Evolutionary conservation across 2,888 invertebrate genomes (phyloP).

Genomic region (Bembecia ichneumoniformis): DNA sequence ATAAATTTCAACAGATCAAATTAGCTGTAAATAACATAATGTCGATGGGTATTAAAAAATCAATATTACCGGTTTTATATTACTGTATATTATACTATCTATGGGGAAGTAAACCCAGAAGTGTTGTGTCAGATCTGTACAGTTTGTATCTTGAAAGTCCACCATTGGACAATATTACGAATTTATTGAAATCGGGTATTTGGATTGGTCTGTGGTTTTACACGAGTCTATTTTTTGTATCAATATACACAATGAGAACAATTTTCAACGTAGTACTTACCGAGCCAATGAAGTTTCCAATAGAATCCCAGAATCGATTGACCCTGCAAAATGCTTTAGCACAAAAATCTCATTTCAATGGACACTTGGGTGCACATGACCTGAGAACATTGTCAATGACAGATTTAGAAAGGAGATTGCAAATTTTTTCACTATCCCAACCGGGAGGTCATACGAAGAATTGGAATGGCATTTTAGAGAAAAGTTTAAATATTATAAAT

Average conservation of each 20-base stretch:
- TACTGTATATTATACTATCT: slow-evolving; percentile 75
- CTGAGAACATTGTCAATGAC: slow-evolving; percentile 77
- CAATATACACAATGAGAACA: slow-evolving; percentile 78
- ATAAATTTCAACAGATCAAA: slow-evolving; percentile 78
- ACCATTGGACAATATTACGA: slow-evolving; percentile 60
- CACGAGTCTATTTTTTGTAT: slow-evolving; percentile 77
- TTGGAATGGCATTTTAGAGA: slow-evolving; percentile 82
- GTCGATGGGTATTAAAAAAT: slow-evolving; percentile 70
- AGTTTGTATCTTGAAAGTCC: slow-evolving; percentile 67
- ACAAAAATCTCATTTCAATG: slow-evolving; percentile 77
- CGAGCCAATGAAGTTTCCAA: slow-evolving; percentile 77
- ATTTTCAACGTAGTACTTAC: slow-evolving; percentile 80
- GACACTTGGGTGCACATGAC: slow-evolving; percentile 83
- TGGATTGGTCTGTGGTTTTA: slow-evolving; percentile 79
- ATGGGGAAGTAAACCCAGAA: slow-evolving; percentile 71
- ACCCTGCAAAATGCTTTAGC: slow-evolving; percentile 75
- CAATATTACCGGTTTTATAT: slow-evolving; percentile 75
- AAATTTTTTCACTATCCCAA: slow-evolving; percentile 81
- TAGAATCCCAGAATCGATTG: slow-evolving; percentile 62
- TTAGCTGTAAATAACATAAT: slow-evolving; percentile 70
- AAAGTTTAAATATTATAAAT: slow-evolving; percentile 75
- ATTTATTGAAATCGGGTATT: slow-evolving; percentile 59
- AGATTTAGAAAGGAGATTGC: slow-evolving; percentile 71
- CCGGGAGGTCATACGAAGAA: slow-evolving; percentile 91
- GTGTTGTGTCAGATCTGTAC: slow-evolving; percentile 64